These are phyloP conservation scores for Pseudorectes ferrugineus DNA, from an alignment of 2,113 vertebrate species.

Conservation along the genomic window DNA sequence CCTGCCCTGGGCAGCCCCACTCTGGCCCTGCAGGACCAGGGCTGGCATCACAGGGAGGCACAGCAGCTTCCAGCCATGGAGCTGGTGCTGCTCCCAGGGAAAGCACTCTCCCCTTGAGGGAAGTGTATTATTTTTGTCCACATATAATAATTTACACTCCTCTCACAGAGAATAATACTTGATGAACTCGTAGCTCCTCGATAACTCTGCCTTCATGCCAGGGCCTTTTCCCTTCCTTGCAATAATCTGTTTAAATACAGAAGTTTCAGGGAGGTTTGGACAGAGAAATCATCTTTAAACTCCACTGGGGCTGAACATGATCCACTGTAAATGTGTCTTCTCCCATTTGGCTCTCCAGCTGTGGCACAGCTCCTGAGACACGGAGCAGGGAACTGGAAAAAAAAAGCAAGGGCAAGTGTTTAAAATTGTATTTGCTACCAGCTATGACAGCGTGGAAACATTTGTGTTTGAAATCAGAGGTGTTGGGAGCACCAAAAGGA, in stretches of 20 bases:
- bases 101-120: background rate
- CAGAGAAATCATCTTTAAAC: background rate
- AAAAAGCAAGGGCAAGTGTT: background rate
- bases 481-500: background rate
- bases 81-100: background rate
- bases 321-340: background rate
- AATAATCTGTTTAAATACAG: background rate
- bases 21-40: background rate
- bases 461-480: background rate
- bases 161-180: background rate
- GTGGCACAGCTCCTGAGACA: background rate
- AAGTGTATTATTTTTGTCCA: background rate
- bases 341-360: background rate
- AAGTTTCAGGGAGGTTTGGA: background rate
- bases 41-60: background rate
- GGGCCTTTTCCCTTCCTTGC: background rate
- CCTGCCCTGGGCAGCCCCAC: background rate
- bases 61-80: background rate
- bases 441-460: background rate
- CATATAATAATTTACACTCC: background rate
- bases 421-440: background rate
- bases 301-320: background rate
- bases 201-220: background rate
- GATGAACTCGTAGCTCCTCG: background rate
- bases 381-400: rapidly evolving